phyloP scores from a whole-genome alignment of 2,113 vertebrate genomes.

The Sylvilagus bachmani region DNA sequence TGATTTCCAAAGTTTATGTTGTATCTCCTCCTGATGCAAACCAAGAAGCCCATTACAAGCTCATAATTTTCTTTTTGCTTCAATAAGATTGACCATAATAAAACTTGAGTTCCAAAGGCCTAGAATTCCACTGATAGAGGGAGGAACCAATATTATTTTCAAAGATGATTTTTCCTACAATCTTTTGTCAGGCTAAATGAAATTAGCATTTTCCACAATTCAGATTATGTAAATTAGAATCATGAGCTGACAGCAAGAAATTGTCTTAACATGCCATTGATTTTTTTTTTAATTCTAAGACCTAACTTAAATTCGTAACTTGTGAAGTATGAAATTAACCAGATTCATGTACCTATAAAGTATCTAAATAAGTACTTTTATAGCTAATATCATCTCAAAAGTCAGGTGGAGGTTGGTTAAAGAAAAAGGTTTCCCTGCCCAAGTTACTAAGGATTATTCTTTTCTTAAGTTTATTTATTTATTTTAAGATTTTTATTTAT shows the following conservation, averaged over 20 bases:
- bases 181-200: constrained; percentile 84
- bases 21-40: constrained; percentile 66
- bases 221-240: constrained; percentile 80
- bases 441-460: background rate
- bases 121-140: constrained; percentile 79
- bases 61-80: constrained; percentile 77
- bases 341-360: constrained; percentile 61
- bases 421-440: constrained; percentile 60
- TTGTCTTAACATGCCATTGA: constrained; percentile 74
- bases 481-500: no score
- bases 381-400: constrained; percentile 77
- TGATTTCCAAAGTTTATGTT: constrained; percentile 41
- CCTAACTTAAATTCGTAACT: constrained; percentile 64
- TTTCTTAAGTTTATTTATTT: no score
- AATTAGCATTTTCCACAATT: constrained; percentile 85
- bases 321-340: constrained; percentile 71
- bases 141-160: constrained; percentile 78
- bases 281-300: constrained; percentile 59
- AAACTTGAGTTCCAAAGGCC: constrained; percentile 81
- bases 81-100: constrained; percentile 78
- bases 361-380: constrained; percentile 37
- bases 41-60: constrained; percentile 72
- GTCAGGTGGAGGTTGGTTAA: constrained; percentile 57
- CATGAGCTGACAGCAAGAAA: constrained; percentile 56
- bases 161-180: constrained; percentile 74